Evolutionary conservation across 1,140 invertebrate species (phyloP), one percentile per base, ranked within the genome.

Genomic region (Eupristina koningsbergeri): DNA sequence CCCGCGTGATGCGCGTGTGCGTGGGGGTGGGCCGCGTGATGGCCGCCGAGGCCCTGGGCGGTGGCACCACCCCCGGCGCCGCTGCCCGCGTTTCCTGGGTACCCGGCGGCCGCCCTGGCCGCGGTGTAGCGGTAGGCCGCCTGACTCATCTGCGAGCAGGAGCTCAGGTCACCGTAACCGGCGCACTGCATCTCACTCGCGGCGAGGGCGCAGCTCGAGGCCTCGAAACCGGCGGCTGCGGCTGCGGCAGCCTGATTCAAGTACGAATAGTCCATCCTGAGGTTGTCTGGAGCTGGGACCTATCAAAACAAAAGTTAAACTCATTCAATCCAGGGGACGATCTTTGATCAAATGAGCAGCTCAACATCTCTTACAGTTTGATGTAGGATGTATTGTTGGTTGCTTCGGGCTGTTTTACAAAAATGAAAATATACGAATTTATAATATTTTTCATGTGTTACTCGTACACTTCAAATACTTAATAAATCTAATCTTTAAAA

Each of bases 141-240:
- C 88, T 96, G 95, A 78, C 95, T 96, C 95, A 97, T 97, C 93
- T 97, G 96, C 67, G 96, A 96, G 91, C 96, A 97, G 19, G 96
- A 96, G 39, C 96, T 95, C 85, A 97, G 93, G 90, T 97, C 96
- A 39, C 96, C 95, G 91, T 97, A 97, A 13, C 96, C 95, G 26
- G 73, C 76, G 90, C 96, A 96, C 58, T 95, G 95, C 93, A 96
- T 95, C 92, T 95, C 95, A 83, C 94, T 93, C 50, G 94, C 91
- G 22, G 93, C 93, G 76, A 95, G 92, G 80, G 96, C 92, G 87
- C 95, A 95, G 86, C 93, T 94, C 22, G 94, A 95, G 3, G 93
- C 86, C 15, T 87, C 93, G 86, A 95, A 94, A 89, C 95, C 95
- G 17, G 94, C 94, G 58, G 93, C 93, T 63, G 93, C 93, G 15